Evolutionary conservation across 2,113 vertebrate genomes (phyloP), one percentile per base, ranked within the genome.

Genomic region (Furnarius figulus): DNA sequence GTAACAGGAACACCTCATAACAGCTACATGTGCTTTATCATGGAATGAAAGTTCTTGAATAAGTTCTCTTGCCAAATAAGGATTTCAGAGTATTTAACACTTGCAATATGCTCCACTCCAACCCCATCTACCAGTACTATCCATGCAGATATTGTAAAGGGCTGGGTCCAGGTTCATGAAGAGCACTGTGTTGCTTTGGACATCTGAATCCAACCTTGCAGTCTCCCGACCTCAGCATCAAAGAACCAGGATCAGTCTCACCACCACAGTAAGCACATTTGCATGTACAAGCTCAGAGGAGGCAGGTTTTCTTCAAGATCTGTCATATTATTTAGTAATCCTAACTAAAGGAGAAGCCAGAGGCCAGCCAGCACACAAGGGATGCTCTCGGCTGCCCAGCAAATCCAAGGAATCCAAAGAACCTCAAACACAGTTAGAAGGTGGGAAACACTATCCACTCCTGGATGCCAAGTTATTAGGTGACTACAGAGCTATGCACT

Each of bases 371-470:
- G 61, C 40, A 63, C 80, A 71, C 35, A 89, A 84, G 81, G 86
- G 79, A 83, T 93, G 86, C 89, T 88, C 74, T 72, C 17, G 42
- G 63, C 90, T 88, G 85, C 95, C 95, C 88, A 4, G 75, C 66
- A 97, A 94, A 95, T 44, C 62, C 91, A 95, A 97, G 92, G 94
- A 97, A 93, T 93, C 78, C 82, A 77, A 73, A 42, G 80, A 93
- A 84, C 95, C 47, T 77, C 46, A 47, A 83, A 58, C 7, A 55
- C 59, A 79, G 62, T 37, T 61, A 63, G 66, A 89, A 89, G 72
- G 61, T 62, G 47, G 78, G 61, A 91, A 84, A 66, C 23, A 74
- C 49, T 52, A 20, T 53, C 44, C 42, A 39, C 46, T 78, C 40
- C 77, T 89, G 24, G 58, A 73, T 89, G 89, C 77, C 90, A 95